phyloP scores from a whole-genome alignment of 2,113 vertebrate genomes.

The Melanocharis versteri region DNA sequence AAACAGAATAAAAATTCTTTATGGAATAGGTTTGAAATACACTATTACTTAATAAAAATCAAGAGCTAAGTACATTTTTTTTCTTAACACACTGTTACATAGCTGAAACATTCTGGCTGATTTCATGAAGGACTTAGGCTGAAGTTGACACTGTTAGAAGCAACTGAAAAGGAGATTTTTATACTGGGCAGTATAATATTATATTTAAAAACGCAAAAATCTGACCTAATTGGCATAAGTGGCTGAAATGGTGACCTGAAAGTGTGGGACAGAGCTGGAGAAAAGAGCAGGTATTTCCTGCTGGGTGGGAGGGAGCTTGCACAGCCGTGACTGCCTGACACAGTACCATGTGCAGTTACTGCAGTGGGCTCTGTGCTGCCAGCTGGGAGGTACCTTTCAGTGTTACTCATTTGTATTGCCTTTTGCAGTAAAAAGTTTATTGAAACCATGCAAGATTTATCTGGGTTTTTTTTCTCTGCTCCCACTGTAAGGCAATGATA shows the following conservation, averaged over 20 bases:
- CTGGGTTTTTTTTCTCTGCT: background rate
- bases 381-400: background rate
- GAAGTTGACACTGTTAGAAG: background rate
- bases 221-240: background rate
- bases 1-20: background rate
- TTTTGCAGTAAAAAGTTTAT: background rate
- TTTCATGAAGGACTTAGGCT: background rate
- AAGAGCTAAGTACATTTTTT: too few relatives aligned
- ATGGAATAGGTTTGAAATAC: background rate
- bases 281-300: background rate
- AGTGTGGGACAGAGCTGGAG: background rate
- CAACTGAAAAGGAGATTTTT: background rate
- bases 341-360: background rate
- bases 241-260: background rate
- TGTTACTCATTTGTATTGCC: background rate
- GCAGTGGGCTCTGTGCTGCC: background rate
- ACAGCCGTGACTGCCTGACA: rapidly evolving
- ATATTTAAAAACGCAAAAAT: background rate
- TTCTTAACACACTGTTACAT: background rate
- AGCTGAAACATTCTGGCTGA: background rate
- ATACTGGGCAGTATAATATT: background rate
- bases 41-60: background rate
- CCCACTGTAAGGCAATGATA: background rate
- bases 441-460: background rate
- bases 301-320: background rate